A percentile compares a stretch with the other conserved stretches of the same genome.
Evolutionary conservation across 2,888 invertebrate genomes (phyloP).

Genomic region (Hydrotaea diabolus): DNA sequence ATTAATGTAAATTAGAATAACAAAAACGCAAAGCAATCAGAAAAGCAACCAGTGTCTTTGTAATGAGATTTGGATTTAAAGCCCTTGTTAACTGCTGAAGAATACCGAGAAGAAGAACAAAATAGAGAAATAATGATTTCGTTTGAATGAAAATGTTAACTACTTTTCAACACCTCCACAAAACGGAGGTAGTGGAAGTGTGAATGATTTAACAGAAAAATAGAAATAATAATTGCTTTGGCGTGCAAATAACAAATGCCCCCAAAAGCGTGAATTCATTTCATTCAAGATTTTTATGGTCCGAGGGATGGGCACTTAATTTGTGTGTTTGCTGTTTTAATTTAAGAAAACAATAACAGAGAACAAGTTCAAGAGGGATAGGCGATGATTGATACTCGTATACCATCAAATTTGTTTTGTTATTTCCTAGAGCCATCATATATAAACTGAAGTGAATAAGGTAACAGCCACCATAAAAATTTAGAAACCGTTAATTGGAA

Average conservation of each 20-base stretch:
- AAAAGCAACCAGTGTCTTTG: not conserved
- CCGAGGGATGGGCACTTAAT: not conserved
- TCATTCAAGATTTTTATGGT: not conserved
- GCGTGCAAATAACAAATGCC: not conserved
- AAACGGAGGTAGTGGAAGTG: not conserved
- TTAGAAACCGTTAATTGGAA: too few species aligned
- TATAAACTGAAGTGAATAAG: too few species aligned
- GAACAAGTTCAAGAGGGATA: not conserved
- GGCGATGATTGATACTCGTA: not conserved
- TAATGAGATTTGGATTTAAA: slow-evolving; percentile 11
- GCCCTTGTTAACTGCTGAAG: not conserved
- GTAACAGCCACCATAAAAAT: too few species aligned
- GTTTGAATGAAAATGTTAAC: slow-evolving; percentile 1
- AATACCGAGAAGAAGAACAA: not conserved
- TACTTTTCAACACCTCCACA: slow-evolving; percentile 20
- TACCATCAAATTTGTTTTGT: not conserved
- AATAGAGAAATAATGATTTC: not conserved
- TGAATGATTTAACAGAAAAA: not conserved
- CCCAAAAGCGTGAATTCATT: not conserved
- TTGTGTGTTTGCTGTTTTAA: not conserved
- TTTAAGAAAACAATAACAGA: slow-evolving; percentile 6
- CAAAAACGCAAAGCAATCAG: not conserved
- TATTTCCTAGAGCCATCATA: too few species aligned
- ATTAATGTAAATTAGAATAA: slow-evolving; percentile 9
- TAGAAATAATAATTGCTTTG: not conserved